Conservation (phyloP, 2,797 vertebrate species). For the Hyperoplus lanceolatus region DNA sequence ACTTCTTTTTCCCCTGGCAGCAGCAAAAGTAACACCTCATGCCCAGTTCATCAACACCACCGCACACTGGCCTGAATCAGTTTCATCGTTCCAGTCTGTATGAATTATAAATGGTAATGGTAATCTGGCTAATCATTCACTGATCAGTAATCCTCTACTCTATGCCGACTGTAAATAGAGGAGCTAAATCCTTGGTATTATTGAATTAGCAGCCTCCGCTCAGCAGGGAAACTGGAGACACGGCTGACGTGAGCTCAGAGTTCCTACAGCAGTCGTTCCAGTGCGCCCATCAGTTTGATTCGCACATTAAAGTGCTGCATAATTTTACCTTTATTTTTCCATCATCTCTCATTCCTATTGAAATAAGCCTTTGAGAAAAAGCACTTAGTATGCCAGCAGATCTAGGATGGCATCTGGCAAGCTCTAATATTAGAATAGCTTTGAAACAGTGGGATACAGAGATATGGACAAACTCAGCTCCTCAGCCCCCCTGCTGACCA, state of each 20-base stretch:
- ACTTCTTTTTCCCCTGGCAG: slow-evolving; percentile 9
- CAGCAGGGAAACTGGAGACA: slow-evolving; percentile 62
- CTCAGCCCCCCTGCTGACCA: slow-evolving; percentile 29
- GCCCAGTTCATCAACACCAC: slow-evolving; percentile 15
- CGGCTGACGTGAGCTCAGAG: slow-evolving; percentile 45
- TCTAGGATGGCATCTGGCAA: not conserved
- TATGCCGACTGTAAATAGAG: slow-evolving; percentile 72
- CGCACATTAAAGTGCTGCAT: not conserved
- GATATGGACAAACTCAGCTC: slow-evolving; percentile 16
- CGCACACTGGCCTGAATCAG: slow-evolving; percentile 34
- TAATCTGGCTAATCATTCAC: slow-evolving; percentile 63
- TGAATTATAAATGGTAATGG: slow-evolving; percentile 55
- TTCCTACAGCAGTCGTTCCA: slow-evolving; percentile 25
- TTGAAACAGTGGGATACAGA: slow-evolving; percentile 12
- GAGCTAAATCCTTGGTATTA: slow-evolving; percentile 70
- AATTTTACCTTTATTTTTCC: not conserved
- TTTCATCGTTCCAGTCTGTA: slow-evolving; percentile 56
- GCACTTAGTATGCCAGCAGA: not conserved
- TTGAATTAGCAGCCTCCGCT: slow-evolving; percentile 67
- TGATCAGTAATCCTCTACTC: slow-evolving; percentile 56
- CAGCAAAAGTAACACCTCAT: slow-evolving; percentile 29
- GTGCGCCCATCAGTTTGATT: slow-evolving; percentile 16
- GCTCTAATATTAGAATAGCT: slow-evolving; percentile 22
- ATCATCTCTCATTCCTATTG: not conserved
- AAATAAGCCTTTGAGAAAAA: not conserved